Evolutionary conservation across 2,113 vertebrate species (phyloP), one percentile per base, ranked within the genome.

Genomic region (Gracilinanus agilis): DNA sequence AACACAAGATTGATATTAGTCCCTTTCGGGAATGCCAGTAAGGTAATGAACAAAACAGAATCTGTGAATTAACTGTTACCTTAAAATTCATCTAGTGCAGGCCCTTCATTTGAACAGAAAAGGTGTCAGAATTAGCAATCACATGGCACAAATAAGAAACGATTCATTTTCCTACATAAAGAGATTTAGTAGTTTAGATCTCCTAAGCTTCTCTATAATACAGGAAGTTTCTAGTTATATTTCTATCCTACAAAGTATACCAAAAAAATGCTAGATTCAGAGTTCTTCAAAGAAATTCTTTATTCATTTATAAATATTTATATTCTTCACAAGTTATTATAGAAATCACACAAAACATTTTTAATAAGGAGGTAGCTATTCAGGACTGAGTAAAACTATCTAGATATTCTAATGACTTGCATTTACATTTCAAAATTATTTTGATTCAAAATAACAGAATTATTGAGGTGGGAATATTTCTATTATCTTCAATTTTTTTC

Each of bases 401-500:
- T 40, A 91, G 54, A 67, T 25, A 90, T 88, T 96, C 11, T 93
- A 93, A 90, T 5, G 88, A 90, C 27, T 27, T 83, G 21, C n/a
- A 92, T 95, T 96, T 92, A n/a, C 21, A 91, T 94, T 88, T 75
- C 34, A 94, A 94, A 94, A 58, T 58, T 58, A 27, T 49, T 49
- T 49, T 27, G 27, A 58, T 58, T 58, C 25, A 58, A 58, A 67
- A 29, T 67, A 34, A 67, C 34, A 29, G 27, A 61, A 29, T 12
- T 67, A 29, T 34, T 27, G 11, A 67, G 13, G 58, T 92, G 3
- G 19, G 29, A 40, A 44, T 40, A 27, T 90, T 93, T 93, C 44
- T 88, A 0, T 0, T 96, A 89, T 95, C 88, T 95, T 89, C 95
- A 91, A 34, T 90, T 96, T 97, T 90, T 93, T 91, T 95, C 93